Percentiles rank a stretch among this genome's conserved stretches.
phyloP scores from a whole-genome alignment of 1,140 invertebrate genomes.

The Drosophila orena region DNA sequence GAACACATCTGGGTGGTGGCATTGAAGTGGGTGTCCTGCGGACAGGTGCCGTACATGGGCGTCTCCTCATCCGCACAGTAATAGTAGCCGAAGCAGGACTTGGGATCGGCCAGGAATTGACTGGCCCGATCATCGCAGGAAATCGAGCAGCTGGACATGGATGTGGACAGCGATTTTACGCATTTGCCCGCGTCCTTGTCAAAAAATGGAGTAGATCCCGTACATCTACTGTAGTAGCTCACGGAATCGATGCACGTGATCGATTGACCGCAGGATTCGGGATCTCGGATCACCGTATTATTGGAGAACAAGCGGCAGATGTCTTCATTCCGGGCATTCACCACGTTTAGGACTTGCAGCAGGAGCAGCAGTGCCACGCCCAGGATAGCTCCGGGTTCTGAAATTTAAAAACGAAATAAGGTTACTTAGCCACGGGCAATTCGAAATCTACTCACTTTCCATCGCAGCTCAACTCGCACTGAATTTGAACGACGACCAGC shows the following conservation, averaged over 20 bases:
- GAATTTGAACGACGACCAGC: neutral
- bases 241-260: constrained; percentile 56
- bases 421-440: neutral
- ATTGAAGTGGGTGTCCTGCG: constrained; percentile 58
- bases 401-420: neutral
- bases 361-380: constrained; percentile 14
- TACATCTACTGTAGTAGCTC: constrained; percentile 43
- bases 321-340: constrained; percentile 22
- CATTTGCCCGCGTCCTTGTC: constrained; percentile 58
- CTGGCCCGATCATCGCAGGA: constrained; percentile 33
- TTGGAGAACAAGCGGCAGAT: constrained; percentile 65
- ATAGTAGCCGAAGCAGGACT: constrained; percentile 70
- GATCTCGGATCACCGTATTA: constrained; percentile 55
- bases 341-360: neutral
- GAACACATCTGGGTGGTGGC: constrained; percentile 49
- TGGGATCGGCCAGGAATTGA: constrained; percentile 60
- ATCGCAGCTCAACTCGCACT: constrained; percentile 30
- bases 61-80: constrained; percentile 52
- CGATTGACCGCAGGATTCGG: constrained; percentile 64
- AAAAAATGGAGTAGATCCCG: constrained; percentile 58
- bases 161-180: constrained; percentile 29
- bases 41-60: constrained; percentile 50
- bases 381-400: neutral
- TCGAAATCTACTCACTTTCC: constrained; percentile 14
- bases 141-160: constrained; percentile 31